Percentiles rank a stretch among this genome's conserved stretches.
Conservation (phyloP, 1,140 invertebrate species). For the Lordiphosa collinella region DNA sequence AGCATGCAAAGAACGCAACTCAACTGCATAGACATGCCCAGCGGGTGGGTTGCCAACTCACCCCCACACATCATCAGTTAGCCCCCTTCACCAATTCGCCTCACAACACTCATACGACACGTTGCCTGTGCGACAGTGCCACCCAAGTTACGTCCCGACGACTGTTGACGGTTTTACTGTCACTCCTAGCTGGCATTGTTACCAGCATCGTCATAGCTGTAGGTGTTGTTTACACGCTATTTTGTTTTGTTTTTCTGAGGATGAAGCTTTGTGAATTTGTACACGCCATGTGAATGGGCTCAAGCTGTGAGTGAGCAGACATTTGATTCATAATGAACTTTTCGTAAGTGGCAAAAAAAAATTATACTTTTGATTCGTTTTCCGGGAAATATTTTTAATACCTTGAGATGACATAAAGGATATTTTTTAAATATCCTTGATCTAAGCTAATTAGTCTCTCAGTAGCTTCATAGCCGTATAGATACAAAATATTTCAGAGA, state of each 20-base stretch:
- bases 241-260: neutral
- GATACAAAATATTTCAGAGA: no score
- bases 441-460: no score
- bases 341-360: no score
- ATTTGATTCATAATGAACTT: no score
- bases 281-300: slow-evolving; percentile 31
- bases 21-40: slow-evolving; percentile 37
- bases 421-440: no score
- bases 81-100: neutral
- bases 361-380: no score
- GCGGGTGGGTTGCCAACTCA: slow-evolving; percentile 7
- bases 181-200: slow-evolving; percentile 25
- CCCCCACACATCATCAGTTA: slow-evolving; percentile 2
- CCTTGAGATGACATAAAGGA: no score
- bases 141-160: slow-evolving; percentile 60
- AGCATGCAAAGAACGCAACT: slow-evolving; percentile 70
- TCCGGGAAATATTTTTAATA: no score
- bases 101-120: slow-evolving; percentile 54
- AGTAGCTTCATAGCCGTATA: no score
- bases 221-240: slow-evolving; percentile 59
- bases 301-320: neutral
- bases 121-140: slow-evolving; percentile 46
- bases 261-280: neutral
- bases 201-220: slow-evolving; percentile 14
- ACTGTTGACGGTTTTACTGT: slow-evolving; percentile 64